phyloP scores from a whole-genome alignment of 1,140 invertebrate species.

The Neotoxoptera formosana region DNA sequence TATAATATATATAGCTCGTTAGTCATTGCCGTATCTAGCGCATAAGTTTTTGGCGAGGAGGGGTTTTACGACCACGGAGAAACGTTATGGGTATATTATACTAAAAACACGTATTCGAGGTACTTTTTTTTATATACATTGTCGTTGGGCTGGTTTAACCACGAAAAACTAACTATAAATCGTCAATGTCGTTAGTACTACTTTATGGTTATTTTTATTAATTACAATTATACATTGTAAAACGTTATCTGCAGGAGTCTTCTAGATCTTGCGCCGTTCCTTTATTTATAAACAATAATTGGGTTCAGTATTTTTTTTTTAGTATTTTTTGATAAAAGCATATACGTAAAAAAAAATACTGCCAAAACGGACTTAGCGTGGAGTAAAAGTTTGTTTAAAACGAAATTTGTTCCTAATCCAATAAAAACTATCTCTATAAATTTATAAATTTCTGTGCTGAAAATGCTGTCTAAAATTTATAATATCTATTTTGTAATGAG shows the following conservation, averaged over 20 bases:
- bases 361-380: background rate
- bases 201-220: conserved; percentile 4
- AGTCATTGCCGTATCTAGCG: background rate
- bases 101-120: conserved; percentile 4
- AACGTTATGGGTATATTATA: conserved; percentile 13
- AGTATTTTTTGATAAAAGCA: background rate
- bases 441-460: background rate
- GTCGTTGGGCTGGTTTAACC: background rate
- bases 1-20: conserved; percentile 3
- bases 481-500: background rate
- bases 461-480: background rate
- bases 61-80: background rate
- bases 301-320: background rate
- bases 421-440: background rate
- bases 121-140: background rate
- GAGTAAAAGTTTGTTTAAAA: conserved; percentile 2
- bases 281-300: conserved; percentile 1
- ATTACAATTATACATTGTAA: background rate
- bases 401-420: background rate
- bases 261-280: background rate
- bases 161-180: conserved; percentile 17
- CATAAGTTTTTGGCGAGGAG: conserved; percentile 7
- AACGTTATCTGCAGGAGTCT: background rate
- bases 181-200: conserved; percentile 9
- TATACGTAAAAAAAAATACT: background rate